Percentiles rank a stretch among this genome's conserved stretches.
These are phyloP conservation scores for Bubo bubo DNA, from an alignment of 2,113 vertebrate species.

Conservation along the genomic window DNA sequence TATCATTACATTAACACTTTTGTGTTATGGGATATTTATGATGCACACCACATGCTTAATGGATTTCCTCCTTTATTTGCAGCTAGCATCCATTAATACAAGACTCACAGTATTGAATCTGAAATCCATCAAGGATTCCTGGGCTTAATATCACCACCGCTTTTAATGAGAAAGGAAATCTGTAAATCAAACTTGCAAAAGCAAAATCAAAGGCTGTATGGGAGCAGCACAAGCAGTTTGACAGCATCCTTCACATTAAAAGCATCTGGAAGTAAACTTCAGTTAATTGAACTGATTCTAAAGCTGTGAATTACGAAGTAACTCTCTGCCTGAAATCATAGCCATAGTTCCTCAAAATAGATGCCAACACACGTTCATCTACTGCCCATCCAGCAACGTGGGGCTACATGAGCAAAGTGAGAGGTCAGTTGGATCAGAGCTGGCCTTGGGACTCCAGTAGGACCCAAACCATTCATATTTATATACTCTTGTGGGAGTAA, in stretches of 20 bases:
- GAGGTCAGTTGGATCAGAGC: background rate
- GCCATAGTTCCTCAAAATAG: background rate
- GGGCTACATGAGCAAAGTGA: background rate
- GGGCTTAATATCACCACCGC: background rate
- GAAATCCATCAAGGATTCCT: constrained; percentile 38
- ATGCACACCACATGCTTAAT: constrained; percentile 16
- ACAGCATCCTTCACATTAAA: background rate
- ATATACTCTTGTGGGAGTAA: background rate
- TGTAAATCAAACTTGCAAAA: constrained; percentile 22
- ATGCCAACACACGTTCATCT: background rate
- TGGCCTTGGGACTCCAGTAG: background rate
- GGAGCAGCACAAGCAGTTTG: background rate
- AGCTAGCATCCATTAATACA: constrained; percentile 13
- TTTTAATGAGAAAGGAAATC: constrained; percentile 37
- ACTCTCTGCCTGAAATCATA: background rate
- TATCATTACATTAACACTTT: background rate
- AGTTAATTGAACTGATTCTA: background rate
- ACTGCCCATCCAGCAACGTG: accelerated
- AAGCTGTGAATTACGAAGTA: background rate
- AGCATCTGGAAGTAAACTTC: background rate
- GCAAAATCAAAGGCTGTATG: background rate
- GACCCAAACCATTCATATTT: background rate
- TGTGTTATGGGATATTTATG: constrained; percentile 54
- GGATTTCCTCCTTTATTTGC: constrained; percentile 35
- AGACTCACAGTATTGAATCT: constrained; percentile 4